Evolutionary conservation across 2,888 invertebrate genomes (phyloP).

Genomic region (Lamproptera curius): DNA sequence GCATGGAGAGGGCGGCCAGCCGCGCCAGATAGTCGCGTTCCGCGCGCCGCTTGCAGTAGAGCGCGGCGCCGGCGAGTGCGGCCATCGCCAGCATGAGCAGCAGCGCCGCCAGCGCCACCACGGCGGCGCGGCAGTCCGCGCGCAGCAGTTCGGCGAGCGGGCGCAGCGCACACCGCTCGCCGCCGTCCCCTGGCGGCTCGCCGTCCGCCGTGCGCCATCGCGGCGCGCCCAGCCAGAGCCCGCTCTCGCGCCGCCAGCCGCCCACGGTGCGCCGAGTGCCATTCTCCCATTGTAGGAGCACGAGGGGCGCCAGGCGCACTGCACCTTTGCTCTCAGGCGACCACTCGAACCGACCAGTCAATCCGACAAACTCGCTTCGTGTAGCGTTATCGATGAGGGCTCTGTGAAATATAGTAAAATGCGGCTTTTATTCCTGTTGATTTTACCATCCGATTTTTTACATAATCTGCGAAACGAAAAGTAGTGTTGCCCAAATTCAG

Average conservation of each 20-base stretch:
- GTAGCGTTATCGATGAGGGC: slow-evolving; percentile 32
- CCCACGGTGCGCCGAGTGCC: slow-evolving; percentile 75
- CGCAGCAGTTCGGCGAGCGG: slow-evolving; percentile 82
- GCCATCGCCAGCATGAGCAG: slow-evolving; percentile 40
- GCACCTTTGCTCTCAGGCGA: slow-evolving; percentile 23
- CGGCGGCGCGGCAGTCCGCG: slow-evolving; percentile 85
- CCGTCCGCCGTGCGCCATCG: slow-evolving; percentile 82
- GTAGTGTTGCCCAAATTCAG: too few species aligned
- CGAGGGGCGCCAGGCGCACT: slow-evolving; percentile 31
- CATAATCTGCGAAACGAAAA: too few species aligned
- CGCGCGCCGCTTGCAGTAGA: slow-evolving; percentile 49
- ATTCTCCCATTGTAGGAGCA: slow-evolving; percentile 80
- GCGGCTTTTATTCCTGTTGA: too few species aligned
- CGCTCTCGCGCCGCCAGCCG: slow-evolving; percentile 88
- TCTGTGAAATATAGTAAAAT: slow-evolving; percentile 2
- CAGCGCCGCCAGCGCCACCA: slow-evolving; percentile 59
- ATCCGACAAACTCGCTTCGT: slow-evolving; percentile 36
- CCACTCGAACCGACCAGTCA: slow-evolving; percentile 58
- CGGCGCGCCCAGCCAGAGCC: slow-evolving; percentile 81
- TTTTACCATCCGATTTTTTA: too few species aligned
- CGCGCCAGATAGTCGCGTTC: slow-evolving; percentile 51
- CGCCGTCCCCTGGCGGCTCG: slow-evolving; percentile 83
- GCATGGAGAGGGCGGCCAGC: slow-evolving; percentile 53
- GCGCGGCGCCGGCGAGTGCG: slow-evolving; percentile 42
- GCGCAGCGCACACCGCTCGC: slow-evolving; percentile 82